Base-by-base conservation (phyloP, 2,113 vertebrate genomes). In the Mustelus asterias region DNA sequence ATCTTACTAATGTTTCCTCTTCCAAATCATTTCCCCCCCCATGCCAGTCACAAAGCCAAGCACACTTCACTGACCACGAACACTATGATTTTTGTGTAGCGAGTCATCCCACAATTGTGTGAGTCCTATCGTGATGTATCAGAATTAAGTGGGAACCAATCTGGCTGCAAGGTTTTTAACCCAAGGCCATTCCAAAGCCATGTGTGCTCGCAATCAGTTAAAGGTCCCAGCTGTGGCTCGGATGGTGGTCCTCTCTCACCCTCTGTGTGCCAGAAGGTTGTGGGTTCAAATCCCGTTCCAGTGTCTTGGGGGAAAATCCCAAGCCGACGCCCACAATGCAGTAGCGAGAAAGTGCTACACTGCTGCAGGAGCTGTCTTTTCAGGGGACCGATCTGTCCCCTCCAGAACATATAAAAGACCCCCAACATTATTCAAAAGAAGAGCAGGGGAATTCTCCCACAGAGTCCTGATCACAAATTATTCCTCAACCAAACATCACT, bases 1-100 rank as follows among this genome's bases (percentile, higher is more conserved):
- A 69, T 72, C 44, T 95, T 29, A 48, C 93, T 95, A 69, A 92
- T 37, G 67, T 26, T 95, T 95, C 41, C 93, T 95, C n/a, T 70
- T 72, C 22, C 37, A 95, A 72, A 48, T 44, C 41, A 95, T 95
- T 72, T 95, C 65, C 93, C 7, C 11, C 24, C 9, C 33, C 33
- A 29, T 1, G 0, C 22, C 44, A 41, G 18, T 94, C 92, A 44
- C 63, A 14, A 41, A 72, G 41, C 48, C 22, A 70, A 95, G 72
- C 93, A 95, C 24, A 1, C 24, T 70, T 24, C 7, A 29, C 48
- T 95, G 24, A 69, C 48, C 20, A 14, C 48, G 8, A 48, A 95
- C 69, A 48, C 20, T 11, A 29, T 70, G 18, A 18, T 8, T 41
- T 48, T 33, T 29, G 48, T 48, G 48, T 72, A 48, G 60, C 11